Percentiles rank a stretch among this genome's conserved stretches.
Conservation (phyloP, 30 jellyfish, hydroid and myxozoan species). For the Pseudorhiza aurosa region DNA sequence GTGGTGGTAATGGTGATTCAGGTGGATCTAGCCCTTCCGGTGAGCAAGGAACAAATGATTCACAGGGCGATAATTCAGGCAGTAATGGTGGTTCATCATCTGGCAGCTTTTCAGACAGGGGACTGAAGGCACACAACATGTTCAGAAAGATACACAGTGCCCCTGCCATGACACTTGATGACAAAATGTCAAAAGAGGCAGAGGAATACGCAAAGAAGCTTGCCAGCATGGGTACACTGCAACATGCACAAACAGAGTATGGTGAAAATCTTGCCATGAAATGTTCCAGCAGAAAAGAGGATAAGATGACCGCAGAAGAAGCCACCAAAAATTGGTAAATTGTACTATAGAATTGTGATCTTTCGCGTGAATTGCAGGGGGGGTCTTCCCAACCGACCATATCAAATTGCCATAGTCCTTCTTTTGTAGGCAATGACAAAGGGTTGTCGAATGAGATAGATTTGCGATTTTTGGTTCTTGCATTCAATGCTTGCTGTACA, state of each 20-base stretch:
- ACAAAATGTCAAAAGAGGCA: constrained; percentile 75
- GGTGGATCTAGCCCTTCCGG: too few relatives aligned
- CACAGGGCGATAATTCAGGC: too few relatives aligned
- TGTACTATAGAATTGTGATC: background rate
- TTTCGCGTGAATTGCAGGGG: too few relatives aligned
- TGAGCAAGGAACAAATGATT: too few relatives aligned
- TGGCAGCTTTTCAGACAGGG: constrained; percentile 56
- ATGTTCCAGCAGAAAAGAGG: constrained; percentile 66
- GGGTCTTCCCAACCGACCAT: too few relatives aligned
- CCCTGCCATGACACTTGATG: constrained; percentile 71
- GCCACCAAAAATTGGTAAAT: constrained; percentile 87
- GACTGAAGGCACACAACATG: constrained; percentile 81
- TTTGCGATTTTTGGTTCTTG: too few relatives aligned
- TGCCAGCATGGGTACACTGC: constrained; percentile 52
- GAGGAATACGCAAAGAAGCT: constrained; percentile 87
- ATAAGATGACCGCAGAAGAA: constrained; percentile 80
- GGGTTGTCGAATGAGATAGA: too few relatives aligned
- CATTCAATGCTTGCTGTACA: too few relatives aligned
- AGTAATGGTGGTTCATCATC: background rate
- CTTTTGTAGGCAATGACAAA: too few relatives aligned
- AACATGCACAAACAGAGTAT: constrained; percentile 44
- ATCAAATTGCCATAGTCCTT: too few relatives aligned
- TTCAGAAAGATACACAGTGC: constrained; percentile 88
- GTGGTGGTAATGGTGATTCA: too few relatives aligned
- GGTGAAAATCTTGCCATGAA: constrained; percentile 92